Percentiles rank a stretch among this genome's conserved stretches.
phyloP scores from a whole-genome alignment of 2,888 invertebrate genomes.

The Leptogaster cylindrica region DNA sequence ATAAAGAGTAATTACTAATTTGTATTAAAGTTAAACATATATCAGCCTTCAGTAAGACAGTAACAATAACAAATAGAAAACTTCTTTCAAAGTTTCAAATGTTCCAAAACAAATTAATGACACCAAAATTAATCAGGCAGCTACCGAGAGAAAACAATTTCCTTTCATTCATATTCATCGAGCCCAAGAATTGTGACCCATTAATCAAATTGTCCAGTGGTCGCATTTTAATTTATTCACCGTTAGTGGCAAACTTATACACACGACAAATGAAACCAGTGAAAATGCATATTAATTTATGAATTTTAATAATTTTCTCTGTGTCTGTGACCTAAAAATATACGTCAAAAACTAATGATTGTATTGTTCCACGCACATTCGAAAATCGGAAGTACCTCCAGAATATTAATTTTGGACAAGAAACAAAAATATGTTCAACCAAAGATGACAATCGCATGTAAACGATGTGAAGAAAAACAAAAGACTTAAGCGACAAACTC shows the following conservation, averaged over 20 bases:
- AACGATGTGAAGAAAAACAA: slow-evolving; percentile 39
- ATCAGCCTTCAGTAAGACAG: too few species aligned
- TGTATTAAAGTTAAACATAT: too few species aligned
- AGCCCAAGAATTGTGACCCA: slow-evolving; percentile 8
- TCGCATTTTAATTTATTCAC: slow-evolving; percentile 26
- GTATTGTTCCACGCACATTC: too few species aligned
- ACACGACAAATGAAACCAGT: slow-evolving; percentile 25
- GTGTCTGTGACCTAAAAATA: slow-evolving; percentile 21
- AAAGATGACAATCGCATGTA: slow-evolving; percentile 7
- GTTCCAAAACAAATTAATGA: not conserved
- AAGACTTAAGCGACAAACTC: slow-evolving; percentile 45
- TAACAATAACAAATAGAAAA: not conserved
- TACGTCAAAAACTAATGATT: too few species aligned
- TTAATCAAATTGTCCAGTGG: slow-evolving; percentile 31
- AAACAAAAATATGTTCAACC: too few species aligned
- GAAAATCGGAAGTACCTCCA: not conserved
- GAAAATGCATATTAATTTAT: slow-evolving; percentile 38
- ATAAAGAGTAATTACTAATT: too few species aligned
- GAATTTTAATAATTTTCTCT: slow-evolving; percentile 34
- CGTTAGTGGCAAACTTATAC: slow-evolving; percentile 22
- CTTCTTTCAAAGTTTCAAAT: not conserved
- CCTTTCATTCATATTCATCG: too few species aligned
- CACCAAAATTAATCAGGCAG: too few species aligned
- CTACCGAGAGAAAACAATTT: too few species aligned
- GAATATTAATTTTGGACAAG: slow-evolving; percentile 6